A percentile compares a stretch with the other conserved stretches of the same genome.
These are phyloP conservation scores for Spialia ferax DNA, from an alignment of 2,888 invertebrate species.

Conservation along the genomic window DNA sequence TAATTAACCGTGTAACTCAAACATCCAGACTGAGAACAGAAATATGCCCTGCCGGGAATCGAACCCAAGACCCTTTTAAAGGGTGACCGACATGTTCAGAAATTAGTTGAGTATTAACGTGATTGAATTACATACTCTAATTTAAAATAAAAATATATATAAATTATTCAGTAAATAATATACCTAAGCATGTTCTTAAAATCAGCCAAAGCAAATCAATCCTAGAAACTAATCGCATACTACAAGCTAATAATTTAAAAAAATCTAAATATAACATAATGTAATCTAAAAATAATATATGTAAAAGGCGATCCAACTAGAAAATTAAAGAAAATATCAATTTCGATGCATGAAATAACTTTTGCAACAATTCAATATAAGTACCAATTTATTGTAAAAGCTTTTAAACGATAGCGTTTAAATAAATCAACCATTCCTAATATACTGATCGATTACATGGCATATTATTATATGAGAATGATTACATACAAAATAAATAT, in stretches of 20 bases:
- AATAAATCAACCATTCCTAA: background rate
- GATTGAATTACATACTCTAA: too few species aligned
- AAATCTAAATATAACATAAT: background rate
- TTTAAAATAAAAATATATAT: background rate
- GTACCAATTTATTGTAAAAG: background rate
- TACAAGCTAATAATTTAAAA: background rate
- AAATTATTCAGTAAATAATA: too few species aligned
- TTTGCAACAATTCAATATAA: background rate
- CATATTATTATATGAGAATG: background rate
- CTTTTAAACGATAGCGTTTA: background rate
- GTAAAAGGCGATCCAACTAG: background rate
- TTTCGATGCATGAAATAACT: background rate
- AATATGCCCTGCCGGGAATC: too few species aligned
- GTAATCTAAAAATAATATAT: background rate
- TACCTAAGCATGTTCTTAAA: background rate
- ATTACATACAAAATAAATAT: background rate
- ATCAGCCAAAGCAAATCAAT: background rate
- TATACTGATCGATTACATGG: background rate
- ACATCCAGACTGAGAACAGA: too few species aligned
- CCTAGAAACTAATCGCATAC: background rate
- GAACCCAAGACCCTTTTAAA: too few species aligned
- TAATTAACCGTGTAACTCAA: too few species aligned
- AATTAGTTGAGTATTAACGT: too few species aligned
- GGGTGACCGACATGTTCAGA: too few species aligned
- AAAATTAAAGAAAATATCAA: background rate